Evolutionary conservation across 2,113 vertebrate species (phyloP), one percentile per base, ranked within the genome.

Genomic region (Vidua macroura): DNA sequence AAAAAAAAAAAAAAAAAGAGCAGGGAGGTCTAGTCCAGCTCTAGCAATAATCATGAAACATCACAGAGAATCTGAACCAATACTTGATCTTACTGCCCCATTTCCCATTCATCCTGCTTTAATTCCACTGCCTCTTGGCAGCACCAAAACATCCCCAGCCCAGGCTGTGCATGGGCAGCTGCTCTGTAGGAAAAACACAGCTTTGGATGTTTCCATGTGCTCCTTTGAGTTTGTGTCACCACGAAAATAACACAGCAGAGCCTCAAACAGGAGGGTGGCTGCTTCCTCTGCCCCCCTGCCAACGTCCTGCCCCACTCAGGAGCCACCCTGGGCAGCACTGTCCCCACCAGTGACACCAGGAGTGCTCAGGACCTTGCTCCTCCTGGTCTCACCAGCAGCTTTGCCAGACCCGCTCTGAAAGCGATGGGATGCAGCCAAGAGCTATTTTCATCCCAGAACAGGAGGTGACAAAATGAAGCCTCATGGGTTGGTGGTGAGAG

Each of bases 381-480:
- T 59, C 51, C 66, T 35, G 73, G 7, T 27, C 86, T 63, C 23
- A 2, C 10, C 80, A 81, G 64, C 73, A 13, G 14, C 0, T 63
- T 18, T 59, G 89, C 75, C 89, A 93, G 88, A 37, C 64, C 22
- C 1, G 9, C 37, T 58, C 81, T 1, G 24, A 15, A 17, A 80
- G 7, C 3, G 1, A 60, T 6, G 46, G 74, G 90, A 46, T 46
- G 67, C 92, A 80, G 92, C 85, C 92, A 56, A 75, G 56, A 94
- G 75, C 76, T 87, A 6, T 83, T 93, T 77, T 83, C 72, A 24
- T 53, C 64, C 37, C 52, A 30, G 88, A 92, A 69, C 72, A 68
- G 94, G 91, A 94, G 93, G 82, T 83, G 90, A 77, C 79, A 95
- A 86, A 86, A 90, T n/a, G 73, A 88, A 92, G 55, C 75, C 76